Base-by-base conservation (phyloP, 2,113 vertebrate genomes). In the Lampris megalopsis region DNA sequence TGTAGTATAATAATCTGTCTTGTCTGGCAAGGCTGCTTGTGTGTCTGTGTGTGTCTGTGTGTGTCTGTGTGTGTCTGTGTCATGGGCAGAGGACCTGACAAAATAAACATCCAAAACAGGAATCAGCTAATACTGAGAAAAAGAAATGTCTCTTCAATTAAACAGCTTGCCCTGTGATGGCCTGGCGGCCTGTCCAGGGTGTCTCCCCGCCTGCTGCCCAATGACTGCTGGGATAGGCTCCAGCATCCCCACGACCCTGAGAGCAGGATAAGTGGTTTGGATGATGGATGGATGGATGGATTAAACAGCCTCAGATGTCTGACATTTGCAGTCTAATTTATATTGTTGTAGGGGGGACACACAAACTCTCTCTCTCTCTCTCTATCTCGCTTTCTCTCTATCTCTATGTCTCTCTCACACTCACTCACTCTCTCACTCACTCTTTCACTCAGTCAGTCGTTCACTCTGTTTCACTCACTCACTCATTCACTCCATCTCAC, bases 311-410 rank as follows among this genome's bases (percentile, higher is more conserved):
- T 53, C 50, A 13, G 50, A 48, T 63, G 58, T 71, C 68, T 56
- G 73, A 53, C 40, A 63, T 2, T 40, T 63, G 52, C 76, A 59
- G 37, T 8, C 68, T 63, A 59, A 68, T 61, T 49, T 54, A 6
- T 59, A 71, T 63, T 56, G 62, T 73, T 53, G 2, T 9, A 36
- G 43, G 9, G 9, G 40, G 42, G 48, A 9, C 42, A 9, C 24
- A 40, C 2, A 6, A 6, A 6, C 41, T 45, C 61, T 45, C 61
- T 45, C 61, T 7, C 61, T 7, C 61, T 45, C 41, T 45, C 40
- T 8, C 41, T 36, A 63, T 24, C 24, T 24, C 24, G 24, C 24
- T 24, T 24, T 24, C 24, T 24, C 24, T 24, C 24, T 24, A 24
- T 24, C 24, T 24, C 24, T 24, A 24, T 24, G 47, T 10, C 52